Evolutionary conservation across 30 jellyfish, hydroid and myxozoan species (phyloP), one percentile per base, ranked within the genome.

Genomic region (Pseudorhiza aurosa): DNA sequence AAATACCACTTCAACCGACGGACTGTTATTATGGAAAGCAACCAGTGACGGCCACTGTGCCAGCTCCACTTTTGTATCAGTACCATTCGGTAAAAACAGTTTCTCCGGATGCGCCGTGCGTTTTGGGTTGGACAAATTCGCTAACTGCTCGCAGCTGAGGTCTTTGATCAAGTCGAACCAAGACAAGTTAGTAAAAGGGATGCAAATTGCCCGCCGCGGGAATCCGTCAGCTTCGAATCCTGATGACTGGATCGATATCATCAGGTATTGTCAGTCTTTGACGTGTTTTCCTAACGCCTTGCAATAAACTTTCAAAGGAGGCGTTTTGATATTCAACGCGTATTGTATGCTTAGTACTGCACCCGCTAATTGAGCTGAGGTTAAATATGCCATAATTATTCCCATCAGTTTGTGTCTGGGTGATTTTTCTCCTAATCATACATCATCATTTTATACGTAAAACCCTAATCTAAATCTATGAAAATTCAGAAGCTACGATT

Each of bases 181-280:
- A 47, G 77, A 47, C 7, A 31, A 60, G 26, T 84, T 84, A 1
- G 78, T 69, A 27, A 27, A 35, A 40, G 88, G 73, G 14, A 25
- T 12, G 11, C 53, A 36, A 29, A 47, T 84, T 1, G 77, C 95
- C 15, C 72, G 42, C 30, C 73, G 88, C 14, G 95, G 95, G 31
- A 84, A 84, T 32, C 88, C 95, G 14, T 19, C 75, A 4, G 88
- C 43, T 12, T 2, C 7, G 2, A 46, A 47, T 39, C 17, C 68
- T 59, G 70, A 64, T 0, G 95, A 84, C 60, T 84, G 95, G 95
- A 47, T 84, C 8, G 46, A 63, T 36, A 31, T 84, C 12, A 17
- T 73, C 35, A 84, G 77, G 95, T 84, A 68, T 15, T n/a, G n/a
- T n/a, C n/a, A n/a, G n/a, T n/a, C n/a, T n/a, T n/a, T n/a, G n/a